Percentiles rank a stretch among this genome's conserved stretches.
These are phyloP conservation scores for Ceyx melanurus DNA, from an alignment of 2,113 vertebrate genomes.

Conservation along the genomic window DNA sequence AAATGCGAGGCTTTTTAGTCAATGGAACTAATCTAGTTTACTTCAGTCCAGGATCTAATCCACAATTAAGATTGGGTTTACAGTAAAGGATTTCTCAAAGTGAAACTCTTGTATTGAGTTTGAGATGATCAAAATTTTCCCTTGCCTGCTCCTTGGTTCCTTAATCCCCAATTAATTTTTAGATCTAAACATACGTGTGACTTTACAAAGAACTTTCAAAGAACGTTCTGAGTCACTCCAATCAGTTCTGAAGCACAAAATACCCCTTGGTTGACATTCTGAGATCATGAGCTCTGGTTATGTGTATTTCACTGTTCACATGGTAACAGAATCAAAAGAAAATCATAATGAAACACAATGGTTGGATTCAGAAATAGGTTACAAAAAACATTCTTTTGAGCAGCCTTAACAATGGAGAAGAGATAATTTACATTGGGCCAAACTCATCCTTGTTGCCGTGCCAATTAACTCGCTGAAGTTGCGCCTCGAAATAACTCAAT, in stretches of 20 bases:
- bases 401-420: slow-evolving; percentile 32
- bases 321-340: slow-evolving; percentile 72
- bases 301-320: slow-evolving; percentile 72
- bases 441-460: slow-evolving; percentile 27
- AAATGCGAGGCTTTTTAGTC: not conserved
- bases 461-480: slow-evolving; percentile 48
- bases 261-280: slow-evolving; percentile 60
- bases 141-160: not conserved
- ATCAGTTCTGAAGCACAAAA: slow-evolving; percentile 55
- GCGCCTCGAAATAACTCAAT: slow-evolving; percentile 2
- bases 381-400: slow-evolving; percentile 55
- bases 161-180: slow-evolving; percentile 66
- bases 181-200: slow-evolving; percentile 36
- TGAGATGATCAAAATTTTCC: slow-evolving; percentile 20
- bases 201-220: slow-evolving; percentile 45
- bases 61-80: not conserved
- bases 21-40: slow-evolving; percentile 2
- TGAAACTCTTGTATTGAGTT: slow-evolving; percentile 5
- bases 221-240: slow-evolving; percentile 43
- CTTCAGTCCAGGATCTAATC: not conserved
- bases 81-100: slow-evolving; percentile 5
- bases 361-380: slow-evolving; percentile 55
- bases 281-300: slow-evolving; percentile 64
- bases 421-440: slow-evolving; percentile 39
- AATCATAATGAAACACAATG: slow-evolving; percentile 67